A percentile compares a stretch with the other conserved stretches of the same genome.
phyloP scores from a whole-genome alignment of 2,113 vertebrate genomes.

The Pomatostomus ruficeps region DNA sequence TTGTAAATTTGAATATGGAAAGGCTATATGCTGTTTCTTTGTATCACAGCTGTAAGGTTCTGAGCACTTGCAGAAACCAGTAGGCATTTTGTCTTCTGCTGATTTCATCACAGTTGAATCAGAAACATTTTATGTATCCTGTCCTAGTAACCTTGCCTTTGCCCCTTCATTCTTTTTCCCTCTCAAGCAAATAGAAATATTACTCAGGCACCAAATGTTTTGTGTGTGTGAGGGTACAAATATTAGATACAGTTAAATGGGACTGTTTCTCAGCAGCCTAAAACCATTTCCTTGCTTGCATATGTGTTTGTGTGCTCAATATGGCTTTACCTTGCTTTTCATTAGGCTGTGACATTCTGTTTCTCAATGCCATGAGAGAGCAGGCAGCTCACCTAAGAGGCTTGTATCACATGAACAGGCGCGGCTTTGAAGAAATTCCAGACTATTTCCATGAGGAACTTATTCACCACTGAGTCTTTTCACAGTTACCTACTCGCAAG shows the following conservation, averaged over 20 bases:
- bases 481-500: neutral
- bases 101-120: neutral
- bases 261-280: neutral
- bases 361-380: neutral
- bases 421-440: neutral
- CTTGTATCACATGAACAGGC: neutral
- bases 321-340: neutral
- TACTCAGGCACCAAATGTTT: neutral
- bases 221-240: neutral
- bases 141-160: neutral
- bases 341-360: neutral
- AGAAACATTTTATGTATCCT: neutral
- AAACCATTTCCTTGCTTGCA: neutral
- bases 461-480: neutral
- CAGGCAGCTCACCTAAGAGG: neutral
- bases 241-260: neutral
- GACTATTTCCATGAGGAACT: conserved; percentile 1
- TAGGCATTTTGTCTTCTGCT: neutral
- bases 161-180: neutral
- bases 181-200: neutral
- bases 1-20: neutral
- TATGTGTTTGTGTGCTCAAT: neutral
- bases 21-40: neutral
- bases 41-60: neutral
- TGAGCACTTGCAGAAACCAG: neutral